Evolutionary conservation across 2,797 vertebrate genomes (phyloP), one percentile per base, ranked within the genome.

Genomic region (Alcedo atthis): DNA sequence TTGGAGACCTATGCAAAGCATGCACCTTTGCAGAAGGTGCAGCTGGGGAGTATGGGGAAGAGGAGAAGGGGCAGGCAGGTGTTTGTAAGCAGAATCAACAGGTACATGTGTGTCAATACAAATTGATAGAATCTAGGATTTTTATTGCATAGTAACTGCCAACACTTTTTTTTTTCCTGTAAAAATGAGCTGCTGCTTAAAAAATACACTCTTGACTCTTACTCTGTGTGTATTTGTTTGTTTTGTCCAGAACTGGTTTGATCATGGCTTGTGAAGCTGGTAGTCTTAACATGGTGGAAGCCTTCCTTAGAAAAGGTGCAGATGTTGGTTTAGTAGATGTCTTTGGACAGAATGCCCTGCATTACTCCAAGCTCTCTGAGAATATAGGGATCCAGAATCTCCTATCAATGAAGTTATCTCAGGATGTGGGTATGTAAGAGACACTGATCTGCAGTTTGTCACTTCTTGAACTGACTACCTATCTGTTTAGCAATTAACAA

Each of bases 211-310:
- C 43, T 54, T 86, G 26, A 83, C 48, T 24, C 45, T 94, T 37
- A 19, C 6, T 89, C 12, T 82, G 15, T 75, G 8, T 88, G 21
- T 59, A 59, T 82, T 68, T 82, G 28, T 64, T 70, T 63, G 51
- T 87, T 61, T 81, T 76, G 26, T 85, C 66, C 96, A 99, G 99
- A 97, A 99, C 98, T 14, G 97, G 98, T 43, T 96, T 99, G 91
- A 99, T 99, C 98, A 95, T 99, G 91, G 99, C 98, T 54, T 97
- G 97, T 62, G 98, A 99, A 97, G 96, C 95, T 81, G 97, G 96
- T 68, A 97, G 95, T 40, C 93, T 95, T n/a, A 87, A 95, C 37
- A 96, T 97, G 3, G 97, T 98, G 33, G 99, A 99, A 67, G 91
- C 98, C 51, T 97, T 99, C 92, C 93, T 98, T 66, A 98, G 95